A percentile compares a stretch with the other conserved stretches of the same genome.
Conservation (phyloP, 2,888 invertebrate species). For the Quadroppia sp. region DNA sequence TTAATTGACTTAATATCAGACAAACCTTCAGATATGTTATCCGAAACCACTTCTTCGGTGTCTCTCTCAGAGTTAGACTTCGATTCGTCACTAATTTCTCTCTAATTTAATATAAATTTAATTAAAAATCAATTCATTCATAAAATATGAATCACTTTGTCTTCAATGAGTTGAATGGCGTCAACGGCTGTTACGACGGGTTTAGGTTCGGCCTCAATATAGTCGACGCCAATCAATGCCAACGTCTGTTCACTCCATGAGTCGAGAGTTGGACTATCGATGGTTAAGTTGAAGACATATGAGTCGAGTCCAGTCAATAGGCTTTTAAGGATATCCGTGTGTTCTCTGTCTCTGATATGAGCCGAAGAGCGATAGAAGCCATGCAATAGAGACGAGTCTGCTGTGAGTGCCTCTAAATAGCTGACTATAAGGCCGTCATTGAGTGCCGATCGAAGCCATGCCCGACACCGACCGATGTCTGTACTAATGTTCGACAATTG, state of each 20-base stretch:
- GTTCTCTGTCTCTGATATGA: slow-evolving; percentile 75
- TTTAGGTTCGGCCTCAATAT: slow-evolving; percentile 56
- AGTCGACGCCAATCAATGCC: slow-evolving; percentile 77
- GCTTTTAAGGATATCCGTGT: slow-evolving; percentile 46
- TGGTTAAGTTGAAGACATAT: slow-evolving; percentile 45
- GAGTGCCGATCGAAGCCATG: slow-evolving; percentile 82
- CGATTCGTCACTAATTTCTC: neutral
- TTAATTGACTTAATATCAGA: slow-evolving; percentile 18
- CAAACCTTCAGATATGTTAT: neutral
- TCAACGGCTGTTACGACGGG: slow-evolving; percentile 48
- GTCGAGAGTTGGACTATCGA: slow-evolving; percentile 60
- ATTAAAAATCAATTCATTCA: neutral
- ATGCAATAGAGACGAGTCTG: slow-evolving; percentile 69
- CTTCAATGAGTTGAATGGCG: slow-evolving; percentile 46
- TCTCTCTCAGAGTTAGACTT: neutral
- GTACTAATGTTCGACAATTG: slow-evolving; percentile 73
- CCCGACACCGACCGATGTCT: slow-evolving; percentile 84
- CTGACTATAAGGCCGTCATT: slow-evolving; percentile 83
- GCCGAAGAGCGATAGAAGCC: slow-evolving; percentile 74
- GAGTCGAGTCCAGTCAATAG: slow-evolving; percentile 45
- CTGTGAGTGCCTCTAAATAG: slow-evolving; percentile 73
- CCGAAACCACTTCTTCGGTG: neutral
- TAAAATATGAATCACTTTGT: neutral
- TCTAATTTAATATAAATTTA: slow-evolving; percentile 3
- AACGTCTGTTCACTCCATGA: slow-evolving; percentile 80